phyloP scores from a whole-genome alignment of 2,888 invertebrate genomes.

The Ischnura elegans region DNA sequence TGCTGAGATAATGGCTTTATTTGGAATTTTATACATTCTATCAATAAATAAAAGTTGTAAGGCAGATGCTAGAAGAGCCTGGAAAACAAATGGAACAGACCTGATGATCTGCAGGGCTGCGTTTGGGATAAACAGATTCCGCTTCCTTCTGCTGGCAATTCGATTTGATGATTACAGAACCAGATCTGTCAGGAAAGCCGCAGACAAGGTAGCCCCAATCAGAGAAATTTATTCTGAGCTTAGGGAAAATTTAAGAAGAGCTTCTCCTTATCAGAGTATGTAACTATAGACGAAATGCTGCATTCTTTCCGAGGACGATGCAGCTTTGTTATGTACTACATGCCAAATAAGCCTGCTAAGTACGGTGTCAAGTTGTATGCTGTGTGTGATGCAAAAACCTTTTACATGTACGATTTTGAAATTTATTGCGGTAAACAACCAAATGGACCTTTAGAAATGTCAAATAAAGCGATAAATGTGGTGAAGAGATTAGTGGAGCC shows the following conservation, averaged over 20 bases:
- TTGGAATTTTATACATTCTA: background rate
- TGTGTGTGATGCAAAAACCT: too few relatives aligned
- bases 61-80: background rate
- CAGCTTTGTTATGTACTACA: slow-evolving; percentile 68
- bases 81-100: slow-evolving; percentile 24
- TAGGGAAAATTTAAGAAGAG: slow-evolving; percentile 64
- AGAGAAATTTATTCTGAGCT: slow-evolving; percentile 16
- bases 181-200: background rate
- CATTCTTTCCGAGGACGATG: slow-evolving; percentile 71
- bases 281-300: slow-evolving; percentile 72
- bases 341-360: slow-evolving; percentile 69
- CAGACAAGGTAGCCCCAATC: slow-evolving; percentile 13
- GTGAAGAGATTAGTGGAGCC: slow-evolving; percentile 22
- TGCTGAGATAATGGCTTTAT: background rate
- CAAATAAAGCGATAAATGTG: slow-evolving; percentile 69
- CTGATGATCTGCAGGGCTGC: background rate
- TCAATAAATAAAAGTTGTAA: background rate
- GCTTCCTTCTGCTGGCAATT: background rate
- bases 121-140: background rate
- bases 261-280: slow-evolving; percentile 70
- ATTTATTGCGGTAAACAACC: slow-evolving; percentile 71
- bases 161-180: background rate
- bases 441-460: slow-evolving; percentile 69
- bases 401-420: slow-evolving; percentile 71
- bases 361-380: slow-evolving; percentile 70